A percentile compares a stretch with the other conserved stretches of the same genome.
Conservation (phyloP, 1,140 invertebrate genomes). For the Macrocentrus cingulum region DNA sequence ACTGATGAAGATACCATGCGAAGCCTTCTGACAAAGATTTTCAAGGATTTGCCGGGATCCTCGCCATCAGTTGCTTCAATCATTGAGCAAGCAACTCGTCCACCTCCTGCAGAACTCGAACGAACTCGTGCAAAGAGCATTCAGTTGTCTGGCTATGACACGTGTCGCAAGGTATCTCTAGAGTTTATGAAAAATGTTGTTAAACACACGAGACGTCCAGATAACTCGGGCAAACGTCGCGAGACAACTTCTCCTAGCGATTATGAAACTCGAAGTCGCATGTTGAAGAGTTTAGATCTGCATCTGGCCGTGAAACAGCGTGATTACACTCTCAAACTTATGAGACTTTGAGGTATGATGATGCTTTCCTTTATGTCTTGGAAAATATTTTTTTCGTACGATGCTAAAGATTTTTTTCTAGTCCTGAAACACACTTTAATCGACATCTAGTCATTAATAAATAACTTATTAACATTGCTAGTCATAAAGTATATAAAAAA, state of each 20-base stretch:
- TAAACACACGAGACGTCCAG: slow-evolving; percentile 23
- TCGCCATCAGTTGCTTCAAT: slow-evolving; percentile 32
- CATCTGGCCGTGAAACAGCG: slow-evolving; percentile 51
- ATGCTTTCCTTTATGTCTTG: no score
- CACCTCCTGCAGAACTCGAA: slow-evolving; percentile 32
- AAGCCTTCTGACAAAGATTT: slow-evolving; percentile 48
- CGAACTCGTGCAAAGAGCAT: slow-evolving; percentile 45
- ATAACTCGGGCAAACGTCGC: neutral
- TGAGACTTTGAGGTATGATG: slow-evolving; percentile 47
- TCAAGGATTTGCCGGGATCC: slow-evolving; percentile 49
- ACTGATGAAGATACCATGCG: slow-evolving; percentile 49
- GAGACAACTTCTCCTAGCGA: slow-evolving; percentile 19
- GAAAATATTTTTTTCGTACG: neutral
- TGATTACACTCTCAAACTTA: slow-evolving; percentile 49
- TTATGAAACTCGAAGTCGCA: slow-evolving; percentile 37
- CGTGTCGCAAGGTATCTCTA: slow-evolving; percentile 46
- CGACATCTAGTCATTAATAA: no score
- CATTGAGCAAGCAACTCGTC: slow-evolving; percentile 38
- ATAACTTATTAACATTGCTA: no score
- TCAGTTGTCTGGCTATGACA: slow-evolving; percentile 50
- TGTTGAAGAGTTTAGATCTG: slow-evolving; percentile 48
- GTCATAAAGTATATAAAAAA: no score
- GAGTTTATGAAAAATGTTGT: slow-evolving; percentile 47
- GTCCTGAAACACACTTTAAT: no score
- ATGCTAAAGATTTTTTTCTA: neutral